Percentiles rank a stretch among this genome's conserved stretches.
These are phyloP conservation scores for Drosophila trichaetosa DNA, from an alignment of 2,888 invertebrate species.

Conservation along the genomic window DNA sequence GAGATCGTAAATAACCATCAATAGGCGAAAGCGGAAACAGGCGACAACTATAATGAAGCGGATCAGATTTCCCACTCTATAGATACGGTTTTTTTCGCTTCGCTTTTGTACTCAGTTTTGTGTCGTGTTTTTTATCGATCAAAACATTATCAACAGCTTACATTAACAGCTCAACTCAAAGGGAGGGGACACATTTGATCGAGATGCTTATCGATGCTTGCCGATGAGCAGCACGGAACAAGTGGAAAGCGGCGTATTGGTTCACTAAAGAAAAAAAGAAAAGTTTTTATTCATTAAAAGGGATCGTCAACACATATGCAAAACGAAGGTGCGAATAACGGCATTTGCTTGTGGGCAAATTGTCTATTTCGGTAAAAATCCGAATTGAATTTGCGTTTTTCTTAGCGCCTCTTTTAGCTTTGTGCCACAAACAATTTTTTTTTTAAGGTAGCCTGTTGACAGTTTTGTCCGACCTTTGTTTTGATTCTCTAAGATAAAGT, in stretches of 20 bases:
- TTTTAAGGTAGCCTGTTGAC: neutral
- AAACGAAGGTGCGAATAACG: neutral
- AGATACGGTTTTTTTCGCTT: neutral
- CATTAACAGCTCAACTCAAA: neutral
- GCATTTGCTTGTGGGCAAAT: neutral
- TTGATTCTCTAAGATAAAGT: too few relatives aligned
- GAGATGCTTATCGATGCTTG: neutral
- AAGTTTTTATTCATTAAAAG: neutral
- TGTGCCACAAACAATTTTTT: neutral
- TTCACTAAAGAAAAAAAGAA: neutral
- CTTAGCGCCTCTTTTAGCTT: neutral
- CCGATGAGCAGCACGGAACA: neutral
- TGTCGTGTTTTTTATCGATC: neutral
- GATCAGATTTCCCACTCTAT: neutral
- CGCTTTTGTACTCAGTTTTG: neutral
- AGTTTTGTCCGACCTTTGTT: neutral
- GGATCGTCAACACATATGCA: neutral
- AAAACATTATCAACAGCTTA: neutral
- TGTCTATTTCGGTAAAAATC: neutral
- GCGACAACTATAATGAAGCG: neutral
- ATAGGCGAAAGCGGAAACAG: neutral
- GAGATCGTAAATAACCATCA: neutral
- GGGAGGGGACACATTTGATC: neutral
- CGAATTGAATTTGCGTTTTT: neutral
- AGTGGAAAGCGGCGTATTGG: neutral